Base-by-base conservation (phyloP, 2,888 invertebrate species). In the Xestobium rufovillosum region DNA sequence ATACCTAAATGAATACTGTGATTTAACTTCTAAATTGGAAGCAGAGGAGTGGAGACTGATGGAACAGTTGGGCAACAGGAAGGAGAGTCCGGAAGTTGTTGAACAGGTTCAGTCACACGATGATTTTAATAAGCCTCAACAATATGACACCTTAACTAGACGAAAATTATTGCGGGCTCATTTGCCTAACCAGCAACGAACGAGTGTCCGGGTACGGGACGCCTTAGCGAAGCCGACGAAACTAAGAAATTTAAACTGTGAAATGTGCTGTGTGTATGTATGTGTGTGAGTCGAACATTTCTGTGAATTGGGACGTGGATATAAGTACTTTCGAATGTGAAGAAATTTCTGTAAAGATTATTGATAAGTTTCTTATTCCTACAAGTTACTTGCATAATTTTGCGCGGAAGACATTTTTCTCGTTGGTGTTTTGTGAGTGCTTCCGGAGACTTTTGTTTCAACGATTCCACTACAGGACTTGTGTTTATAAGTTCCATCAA, bases 401-500 rank as follows among this genome's bases (percentile, higher is more conserved):
- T 67, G 89, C 86, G 34, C 73, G 96, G 35, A 96, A 96, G 68
- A 97, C 96, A 15, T 97, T 95, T 70, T 95, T 97, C 70, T 88
- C 94, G 17, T 69, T 96, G 55, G 91, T 90, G 28, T 94, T 94
- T 70, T 98, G 97, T 69, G 96, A 97, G 70, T 89, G 86, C 65
- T 98, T 97, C 67, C 77, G 90, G 39, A 79, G 90, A 54, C 74
- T 96, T 40, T 75, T 96, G 42, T 94, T 96, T 70, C 89, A 90
- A 63, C 96, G 97, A 31, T 95, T 94, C 70, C 87, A 91, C 59
- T 98, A 98, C 71, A 84, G 92, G 60, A 92, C 94, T 47, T 98
- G 98, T 68, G 92, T 92, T 57, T 94, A 92, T 68, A 85, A 92
- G 63, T 95, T 96, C 70, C 97, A 98, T 70, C 92, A 92, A 69